Percentiles rank a stretch among this genome's conserved stretches.
These are phyloP conservation scores for Eulithis testata DNA, from an alignment of 2,888 invertebrate species.

Conservation along the genomic window DNA sequence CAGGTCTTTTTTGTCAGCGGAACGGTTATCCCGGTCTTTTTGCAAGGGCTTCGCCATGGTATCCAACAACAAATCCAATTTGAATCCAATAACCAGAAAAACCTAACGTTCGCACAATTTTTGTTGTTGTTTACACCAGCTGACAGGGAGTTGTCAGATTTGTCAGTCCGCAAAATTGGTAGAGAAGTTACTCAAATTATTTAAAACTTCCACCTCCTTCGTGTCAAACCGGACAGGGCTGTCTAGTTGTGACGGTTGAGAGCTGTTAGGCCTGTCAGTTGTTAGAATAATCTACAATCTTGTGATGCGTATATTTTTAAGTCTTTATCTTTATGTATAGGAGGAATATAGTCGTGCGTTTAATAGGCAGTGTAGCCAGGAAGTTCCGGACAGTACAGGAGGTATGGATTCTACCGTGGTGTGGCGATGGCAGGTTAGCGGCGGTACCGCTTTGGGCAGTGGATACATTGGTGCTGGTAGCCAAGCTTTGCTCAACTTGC, in stretches of 20 bases:
- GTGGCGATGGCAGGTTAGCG: conserved; percentile 69
- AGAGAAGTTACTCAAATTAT: conserved; percentile 1
- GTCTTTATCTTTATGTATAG: conserved; percentile 67
- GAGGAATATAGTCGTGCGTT: conserved; percentile 67
- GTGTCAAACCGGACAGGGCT: conserved; percentile 5
- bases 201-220: conserved; percentile 18
- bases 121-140: conserved; percentile 5
- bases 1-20: conserved; percentile 74
- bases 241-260: conserved; percentile 18
- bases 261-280: conserved; percentile 20
- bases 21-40: conserved; percentile 74
- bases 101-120: neutral
- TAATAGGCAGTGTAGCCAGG: conserved; percentile 64
- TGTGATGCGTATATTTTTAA: conserved; percentile 49
- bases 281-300: conserved; percentile 28
- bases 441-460: conserved; percentile 70
- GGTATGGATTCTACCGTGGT: conserved; percentile 76
- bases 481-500: conserved; percentile 71
- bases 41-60: conserved; percentile 72
- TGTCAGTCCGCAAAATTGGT: neutral
- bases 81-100: neutral
- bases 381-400: conserved; percentile 74
- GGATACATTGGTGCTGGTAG: conserved; percentile 67
- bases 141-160: neutral
- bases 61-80: conserved; percentile 19